Conservation (phyloP, 2,797 vertebrate species). For the Melanitta fusca region DNA sequence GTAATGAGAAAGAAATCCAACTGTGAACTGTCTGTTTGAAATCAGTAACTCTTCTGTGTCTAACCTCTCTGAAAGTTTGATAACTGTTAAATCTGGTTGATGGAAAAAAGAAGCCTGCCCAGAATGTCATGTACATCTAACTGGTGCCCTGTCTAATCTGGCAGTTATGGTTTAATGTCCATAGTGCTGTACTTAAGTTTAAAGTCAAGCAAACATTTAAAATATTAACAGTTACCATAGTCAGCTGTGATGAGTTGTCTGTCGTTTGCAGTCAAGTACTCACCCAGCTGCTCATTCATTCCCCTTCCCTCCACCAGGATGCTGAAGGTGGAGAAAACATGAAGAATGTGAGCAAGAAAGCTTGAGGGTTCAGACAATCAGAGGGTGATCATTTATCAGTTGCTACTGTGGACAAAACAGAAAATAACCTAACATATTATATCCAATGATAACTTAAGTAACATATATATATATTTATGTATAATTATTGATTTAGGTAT, state of each 20-base stretch:
- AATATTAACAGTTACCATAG: not conserved
- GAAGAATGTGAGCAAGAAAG: not conserved
- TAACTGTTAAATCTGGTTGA: not conserved
- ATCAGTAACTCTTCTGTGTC: not conserved
- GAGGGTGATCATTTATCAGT: not conserved
- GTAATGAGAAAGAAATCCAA: not conserved
- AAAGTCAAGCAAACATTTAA: not conserved
- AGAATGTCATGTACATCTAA: not conserved
- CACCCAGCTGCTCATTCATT: not conserved
- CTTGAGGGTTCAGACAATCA: not conserved
- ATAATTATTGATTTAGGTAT: no score
- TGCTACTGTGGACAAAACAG: not conserved
- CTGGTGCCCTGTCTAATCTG: not conserved
- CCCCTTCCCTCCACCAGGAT: not conserved
- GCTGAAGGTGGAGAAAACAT: not conserved
- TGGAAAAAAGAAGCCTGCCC: not conserved
- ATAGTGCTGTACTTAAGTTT: not conserved
- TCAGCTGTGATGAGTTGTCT: not conserved
- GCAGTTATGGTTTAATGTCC: not conserved
- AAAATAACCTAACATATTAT: no score
- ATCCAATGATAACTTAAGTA: no score
- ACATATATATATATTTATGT: no score
- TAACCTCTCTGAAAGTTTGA: not conserved
- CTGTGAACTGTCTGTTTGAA: not conserved
- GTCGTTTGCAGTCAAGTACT: not conserved